Evolutionary conservation across 2,888 invertebrate species (phyloP).

Genomic region (Chouioia cunea): DNA sequence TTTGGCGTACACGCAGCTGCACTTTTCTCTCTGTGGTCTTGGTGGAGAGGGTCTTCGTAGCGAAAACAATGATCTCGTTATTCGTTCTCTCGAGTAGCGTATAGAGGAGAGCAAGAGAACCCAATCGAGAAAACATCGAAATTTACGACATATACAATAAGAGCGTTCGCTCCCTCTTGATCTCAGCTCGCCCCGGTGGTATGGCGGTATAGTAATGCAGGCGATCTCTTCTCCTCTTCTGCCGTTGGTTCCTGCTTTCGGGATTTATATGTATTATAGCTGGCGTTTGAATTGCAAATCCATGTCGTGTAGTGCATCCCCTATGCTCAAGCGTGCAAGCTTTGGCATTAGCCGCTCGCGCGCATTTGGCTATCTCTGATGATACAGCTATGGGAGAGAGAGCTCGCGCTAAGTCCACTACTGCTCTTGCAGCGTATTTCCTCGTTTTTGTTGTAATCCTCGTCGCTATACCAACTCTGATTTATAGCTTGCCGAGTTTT

Average conservation of each 20-base stretch:
- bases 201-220: conserved; percentile 32
- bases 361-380: too few species aligned
- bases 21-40: too few species aligned
- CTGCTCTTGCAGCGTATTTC: conserved; percentile 18
- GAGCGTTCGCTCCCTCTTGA: conserved; percentile 46
- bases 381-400: too few species aligned
- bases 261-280: conserved; percentile 61
- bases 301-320: conserved; percentile 45
- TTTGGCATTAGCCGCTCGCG: conserved; percentile 22
- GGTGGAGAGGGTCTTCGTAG: too few species aligned
- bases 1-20: too few species aligned
- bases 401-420: neutral
- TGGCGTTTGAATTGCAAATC: conserved; percentile 64
- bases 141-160: conserved; percentile 48
- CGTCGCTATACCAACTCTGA: neutral
- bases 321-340: conserved; percentile 21
- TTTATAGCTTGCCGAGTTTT: conserved; percentile 21
- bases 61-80: conserved; percentile 61
- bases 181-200: conserved; percentile 37
- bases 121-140: conserved; percentile 55
- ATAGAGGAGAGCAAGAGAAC: neutral
- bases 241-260: conserved; percentile 50
- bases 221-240: conserved; percentile 20
- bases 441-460: conserved; percentile 17
- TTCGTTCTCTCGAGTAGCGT: conserved; percentile 48